Percentiles rank a stretch among this genome's conserved stretches.
phyloP scores from a whole-genome alignment of 2,113 vertebrate genomes.

The Rhombomys opimus region DNA sequence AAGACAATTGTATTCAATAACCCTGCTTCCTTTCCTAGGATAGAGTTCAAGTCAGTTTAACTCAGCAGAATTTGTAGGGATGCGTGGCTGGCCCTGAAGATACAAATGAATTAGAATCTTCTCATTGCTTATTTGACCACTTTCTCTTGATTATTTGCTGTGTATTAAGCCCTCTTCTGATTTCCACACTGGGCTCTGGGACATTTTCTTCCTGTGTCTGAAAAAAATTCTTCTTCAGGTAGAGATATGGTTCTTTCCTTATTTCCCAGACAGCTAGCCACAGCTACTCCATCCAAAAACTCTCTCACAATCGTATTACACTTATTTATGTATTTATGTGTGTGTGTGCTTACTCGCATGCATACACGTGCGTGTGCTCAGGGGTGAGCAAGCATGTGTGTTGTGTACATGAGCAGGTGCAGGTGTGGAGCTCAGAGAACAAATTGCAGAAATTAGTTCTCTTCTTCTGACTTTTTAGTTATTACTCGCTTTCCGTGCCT shows the following conservation, averaged over 20 bases:
- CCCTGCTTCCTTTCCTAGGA: not conserved
- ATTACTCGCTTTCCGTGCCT: not conserved
- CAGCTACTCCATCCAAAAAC: not conserved
- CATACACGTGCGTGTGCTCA: not conserved
- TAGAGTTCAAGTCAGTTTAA: not conserved
- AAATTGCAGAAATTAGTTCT: not conserved
- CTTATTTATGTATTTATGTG: not conserved
- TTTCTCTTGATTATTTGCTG: not conserved
- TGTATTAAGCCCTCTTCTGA: not conserved
- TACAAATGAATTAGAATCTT: not conserved
- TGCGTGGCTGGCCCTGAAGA: not conserved
- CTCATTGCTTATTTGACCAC: not conserved
- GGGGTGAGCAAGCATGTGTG: not conserved
- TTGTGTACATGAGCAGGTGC: not conserved
- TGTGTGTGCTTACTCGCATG: not conserved
- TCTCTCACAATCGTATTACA: not conserved
- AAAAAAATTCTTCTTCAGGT: not conserved
- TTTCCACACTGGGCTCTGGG: not conserved
- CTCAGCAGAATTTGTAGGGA: not conserved
- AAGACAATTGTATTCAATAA: not conserved
- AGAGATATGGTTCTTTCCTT: not conserved
- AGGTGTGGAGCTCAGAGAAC: not conserved
- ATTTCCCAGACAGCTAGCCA: fast-evolving
- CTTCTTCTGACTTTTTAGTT: not conserved
- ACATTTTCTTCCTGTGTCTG: not conserved